Evolutionary conservation across 2,888 invertebrate genomes (phyloP).

Genomic region (Apeira syringaria): DNA sequence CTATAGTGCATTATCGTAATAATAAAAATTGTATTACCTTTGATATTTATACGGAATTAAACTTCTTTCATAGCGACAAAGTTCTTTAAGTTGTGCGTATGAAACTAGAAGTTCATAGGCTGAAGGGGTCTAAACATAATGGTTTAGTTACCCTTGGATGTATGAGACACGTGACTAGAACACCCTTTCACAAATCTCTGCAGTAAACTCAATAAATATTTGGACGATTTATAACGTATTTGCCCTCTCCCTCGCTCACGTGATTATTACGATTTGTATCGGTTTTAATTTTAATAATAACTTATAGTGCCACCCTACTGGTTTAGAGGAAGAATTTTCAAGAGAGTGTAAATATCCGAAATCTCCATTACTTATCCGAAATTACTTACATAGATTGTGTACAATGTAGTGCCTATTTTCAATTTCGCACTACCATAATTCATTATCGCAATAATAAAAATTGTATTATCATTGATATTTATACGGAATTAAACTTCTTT

Average conservation of each 20-base stretch:
- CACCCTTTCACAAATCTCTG: slow-evolving; percentile 61
- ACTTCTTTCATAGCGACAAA: background rate
- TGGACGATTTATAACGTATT: slow-evolving; percentile 61
- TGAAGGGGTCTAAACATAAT: slow-evolving; percentile 39
- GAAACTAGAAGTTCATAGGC: slow-evolving; percentile 1
- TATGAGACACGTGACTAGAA: slow-evolving; percentile 60
- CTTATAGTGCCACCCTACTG: background rate
- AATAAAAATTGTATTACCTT: background rate
- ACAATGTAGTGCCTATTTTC: background rate
- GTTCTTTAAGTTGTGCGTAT: background rate
- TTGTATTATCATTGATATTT: background rate
- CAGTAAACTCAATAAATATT: slow-evolving; percentile 70
- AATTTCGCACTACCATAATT: background rate
- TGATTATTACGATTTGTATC: slow-evolving; percentile 21
- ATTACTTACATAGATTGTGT: background rate
- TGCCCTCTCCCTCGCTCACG: slow-evolving; percentile 41
- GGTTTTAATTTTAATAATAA: slow-evolving; percentile 22
- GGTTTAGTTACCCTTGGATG: slow-evolving; percentile 50
- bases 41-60: background rate
- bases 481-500: background rate
- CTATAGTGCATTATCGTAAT: slow-evolving; percentile 1
- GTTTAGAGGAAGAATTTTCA: no score
- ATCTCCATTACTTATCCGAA: slow-evolving; percentile 14
- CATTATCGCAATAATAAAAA: background rate
- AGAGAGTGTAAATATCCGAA: no score